A percentile compares a stretch with the other conserved stretches of the same genome.
These are phyloP conservation scores for Gonioctena quinquepunctata DNA, from an alignment of 1,140 invertebrate genomes.

Conservation along the genomic window DNA sequence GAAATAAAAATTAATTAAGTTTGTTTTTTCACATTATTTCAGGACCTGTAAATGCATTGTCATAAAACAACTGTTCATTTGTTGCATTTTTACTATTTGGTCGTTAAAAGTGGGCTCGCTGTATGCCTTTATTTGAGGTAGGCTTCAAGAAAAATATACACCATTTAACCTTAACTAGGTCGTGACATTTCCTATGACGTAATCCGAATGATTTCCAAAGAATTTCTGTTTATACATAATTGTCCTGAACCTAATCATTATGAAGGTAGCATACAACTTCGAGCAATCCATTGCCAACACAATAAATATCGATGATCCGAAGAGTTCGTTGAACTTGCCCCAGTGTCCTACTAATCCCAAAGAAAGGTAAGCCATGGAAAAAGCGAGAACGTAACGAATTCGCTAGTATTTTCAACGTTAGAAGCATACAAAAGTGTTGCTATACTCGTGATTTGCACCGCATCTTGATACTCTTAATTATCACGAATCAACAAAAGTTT, in stretches of 20 bases:
- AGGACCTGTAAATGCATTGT: too few relatives aligned
- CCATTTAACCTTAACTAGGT: too few relatives aligned
- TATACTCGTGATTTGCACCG: not conserved
- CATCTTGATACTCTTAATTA: too few relatives aligned
- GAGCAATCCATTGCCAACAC: not conserved
- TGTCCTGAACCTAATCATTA: not conserved
- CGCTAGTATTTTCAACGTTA: not conserved
- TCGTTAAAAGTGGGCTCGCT: too few relatives aligned
- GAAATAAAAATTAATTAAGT: too few relatives aligned
- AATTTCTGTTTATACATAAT: not conserved
- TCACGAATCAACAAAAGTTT: too few relatives aligned
- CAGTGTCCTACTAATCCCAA: conserved; percentile 39
- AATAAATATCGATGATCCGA: conserved; percentile 7
- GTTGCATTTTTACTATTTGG: too few relatives aligned
- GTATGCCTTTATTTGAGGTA: too few relatives aligned
- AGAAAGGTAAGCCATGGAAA: conserved; percentile 33
- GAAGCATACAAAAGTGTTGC: not conserved
- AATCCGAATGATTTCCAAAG: not conserved
- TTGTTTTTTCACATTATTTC: too few relatives aligned
- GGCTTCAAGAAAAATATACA: too few relatives aligned
- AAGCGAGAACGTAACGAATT: conserved; percentile 12
- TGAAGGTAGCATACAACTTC: not conserved
- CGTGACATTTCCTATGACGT: not conserved
- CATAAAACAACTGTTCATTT: too few relatives aligned
- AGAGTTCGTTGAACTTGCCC: conserved; percentile 39